Percentiles rank a stretch among this genome's conserved stretches.
phyloP scores from a whole-genome alignment of 2,888 invertebrate genomes.

The Pseudococcus viburni region DNA sequence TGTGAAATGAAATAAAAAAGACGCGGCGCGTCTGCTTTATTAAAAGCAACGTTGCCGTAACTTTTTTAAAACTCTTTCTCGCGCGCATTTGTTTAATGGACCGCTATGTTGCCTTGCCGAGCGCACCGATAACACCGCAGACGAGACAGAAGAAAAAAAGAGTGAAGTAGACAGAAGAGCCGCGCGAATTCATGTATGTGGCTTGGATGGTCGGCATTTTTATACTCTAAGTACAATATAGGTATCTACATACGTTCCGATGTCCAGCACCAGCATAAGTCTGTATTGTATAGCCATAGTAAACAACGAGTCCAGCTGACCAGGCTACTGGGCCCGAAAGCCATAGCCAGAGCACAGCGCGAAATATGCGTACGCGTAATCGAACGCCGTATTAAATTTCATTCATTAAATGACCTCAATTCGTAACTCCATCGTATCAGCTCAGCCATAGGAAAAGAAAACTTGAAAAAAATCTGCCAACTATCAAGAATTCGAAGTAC shows the following conservation, averaged over 20 bases:
- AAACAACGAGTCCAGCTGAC: neutral
- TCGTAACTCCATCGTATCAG: neutral
- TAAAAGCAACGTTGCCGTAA: slow-evolving; percentile 44
- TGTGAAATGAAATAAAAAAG: slow-evolving; percentile 42
- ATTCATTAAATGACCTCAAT: slow-evolving; percentile 18
- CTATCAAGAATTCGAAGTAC: neutral
- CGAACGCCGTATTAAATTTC: neutral
- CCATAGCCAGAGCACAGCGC: neutral
- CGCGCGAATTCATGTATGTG: neutral
- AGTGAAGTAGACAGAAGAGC: neutral
- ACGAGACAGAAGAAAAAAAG: neutral
- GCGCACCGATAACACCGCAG: neutral
- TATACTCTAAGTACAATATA: neutral
- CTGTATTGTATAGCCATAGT: neutral
- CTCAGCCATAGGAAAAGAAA: neutral
- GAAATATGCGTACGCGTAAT: neutral
- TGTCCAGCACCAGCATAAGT: neutral
- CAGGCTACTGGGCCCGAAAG: neutral
- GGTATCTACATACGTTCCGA: neutral
- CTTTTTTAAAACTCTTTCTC: slow-evolving; percentile 47
- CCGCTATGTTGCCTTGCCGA: slow-evolving; percentile 12
- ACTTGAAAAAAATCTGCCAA: neutral
- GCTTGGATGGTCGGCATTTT: neutral
- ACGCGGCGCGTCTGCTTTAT: slow-evolving; percentile 43
- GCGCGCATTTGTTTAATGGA: slow-evolving; percentile 34